Evolutionary conservation across 2,797 vertebrate genomes (phyloP), one percentile per base, ranked within the genome.

Genomic region (Cyprinella venusta): DNA sequence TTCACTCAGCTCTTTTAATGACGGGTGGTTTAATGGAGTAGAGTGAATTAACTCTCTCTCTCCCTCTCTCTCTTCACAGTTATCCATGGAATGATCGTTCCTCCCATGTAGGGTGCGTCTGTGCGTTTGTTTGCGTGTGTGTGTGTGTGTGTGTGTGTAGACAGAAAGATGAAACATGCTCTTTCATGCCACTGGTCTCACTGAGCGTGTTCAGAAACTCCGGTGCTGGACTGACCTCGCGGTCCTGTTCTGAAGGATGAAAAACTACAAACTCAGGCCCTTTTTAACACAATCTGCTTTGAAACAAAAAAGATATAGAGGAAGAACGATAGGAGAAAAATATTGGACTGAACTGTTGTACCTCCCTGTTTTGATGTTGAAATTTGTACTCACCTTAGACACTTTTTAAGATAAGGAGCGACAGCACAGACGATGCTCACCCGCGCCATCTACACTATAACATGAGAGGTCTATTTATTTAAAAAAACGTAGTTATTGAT

Each of bases 191-290:
- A 75, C 74, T 81, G 76, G 61, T 76, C 70, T 86, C 72, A 75
- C 61, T 65, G 67, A 81, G 89, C 86, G 72, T 85, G 94, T 81
- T 80, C 90, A 89, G 91, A 90, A 95, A 96, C 95, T 96, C 95
- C 93, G 95, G 94, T 94, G 84, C 87, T 93, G 90, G 91, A 91
- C 87, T 88, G 90, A 89, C 86, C 86, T 86, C 82, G 82, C 88
- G 82, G 89, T 93, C 92, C 88, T 70, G 71, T 38, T 84, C 87
- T 90, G 91, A 95, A 96, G 96, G 94, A 97, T 96, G 86, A 93
- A 94, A 83, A 96, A 95, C 96, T 91, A 95, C 93, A 96, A 96
- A 95, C 98, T 99, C 98, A 99, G 97, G 97, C 97, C 96, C 96
- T 98, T 98, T 87, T 94, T 96, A 96, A 94, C 93, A 91, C 92